Base-by-base conservation (phyloP, 1,140 invertebrate genomes). In the Bursaphelenchus mucronatus region DNA sequence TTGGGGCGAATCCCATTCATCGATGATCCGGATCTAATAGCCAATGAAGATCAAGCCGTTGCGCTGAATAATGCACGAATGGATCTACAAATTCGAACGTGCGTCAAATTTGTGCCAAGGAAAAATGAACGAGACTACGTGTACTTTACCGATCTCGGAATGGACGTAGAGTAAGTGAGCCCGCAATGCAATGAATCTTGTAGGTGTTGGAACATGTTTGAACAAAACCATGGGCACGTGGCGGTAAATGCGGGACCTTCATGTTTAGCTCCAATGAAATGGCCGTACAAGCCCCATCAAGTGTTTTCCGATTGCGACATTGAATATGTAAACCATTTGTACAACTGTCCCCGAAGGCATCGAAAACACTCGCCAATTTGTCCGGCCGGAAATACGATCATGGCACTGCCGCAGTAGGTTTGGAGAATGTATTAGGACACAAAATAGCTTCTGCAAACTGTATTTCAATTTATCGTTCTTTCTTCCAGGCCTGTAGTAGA, bases 151-250 rank as follows among this genome's bases (percentile, higher is more conserved):
- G 70, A 71, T 57, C 56, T 71, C 3, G 70, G 70, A 41, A 58
- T 47, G 11, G 40, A 74, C 45, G 54, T 72, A 15, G 70, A 71
- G 68, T 69, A 57, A 70, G 71, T 46, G 46, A 47, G 30, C 56
- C n/a, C 3, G 13, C 8, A 9, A 15, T 66, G 61, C 9, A 19
- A 15, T 19, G 15, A 43, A 59, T 19, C 17, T 19, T 59, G 1
- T 45, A 69, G 68, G 56, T 71, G 70, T 56, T 71, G 70, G 70
- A 71, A 71, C 50, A 75, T 71, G 70, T 71, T 71, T 49, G 70
- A 71, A 39, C 64, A 54, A 21, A 70, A 74, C 65, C 49, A 71
- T 64, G 69, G 67, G 41, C 44, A 39, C 1, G 43, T 19, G 7
- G 51, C 30, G 1, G 51, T 63, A 4, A 62, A 59, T 64, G 53